Evolutionary conservation across 2,113 vertebrate genomes (phyloP).

Genomic region (Bombycilla garrulus): DNA sequence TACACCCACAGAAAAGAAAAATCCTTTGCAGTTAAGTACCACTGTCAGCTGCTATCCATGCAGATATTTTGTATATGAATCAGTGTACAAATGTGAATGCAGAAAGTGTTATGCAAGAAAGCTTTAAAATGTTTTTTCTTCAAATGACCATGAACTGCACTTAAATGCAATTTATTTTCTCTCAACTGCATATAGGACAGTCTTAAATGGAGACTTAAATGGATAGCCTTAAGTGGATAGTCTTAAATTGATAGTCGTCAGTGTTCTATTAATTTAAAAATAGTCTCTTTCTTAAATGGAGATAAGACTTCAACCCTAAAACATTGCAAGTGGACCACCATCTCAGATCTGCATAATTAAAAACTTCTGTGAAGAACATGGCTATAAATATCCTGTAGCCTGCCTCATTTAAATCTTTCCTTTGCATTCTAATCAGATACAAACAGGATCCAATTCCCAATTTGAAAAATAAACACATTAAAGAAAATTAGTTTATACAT

Average conservation of each 20-base stretch:
- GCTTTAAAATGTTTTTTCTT: background rate
- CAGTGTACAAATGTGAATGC: fast-evolving
- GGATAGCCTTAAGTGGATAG: background rate
- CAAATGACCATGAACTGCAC: background rate
- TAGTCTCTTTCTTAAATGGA: background rate
- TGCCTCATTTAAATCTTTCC: background rate
- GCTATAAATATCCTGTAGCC: background rate
- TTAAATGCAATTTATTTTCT: background rate
- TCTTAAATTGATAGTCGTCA: background rate
- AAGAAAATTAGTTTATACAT: conserved; percentile 46
- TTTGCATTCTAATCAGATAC: conserved; percentile 25
- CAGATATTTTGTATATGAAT: background rate
- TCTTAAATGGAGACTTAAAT: background rate
- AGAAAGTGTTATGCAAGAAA: background rate
- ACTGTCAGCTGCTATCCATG: background rate
- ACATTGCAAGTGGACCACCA: background rate
- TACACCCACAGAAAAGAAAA: background rate
- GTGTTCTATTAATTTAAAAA: background rate
- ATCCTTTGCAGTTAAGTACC: background rate
- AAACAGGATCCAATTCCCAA: conserved; percentile 12
- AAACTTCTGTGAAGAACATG: background rate
- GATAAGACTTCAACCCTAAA: background rate
- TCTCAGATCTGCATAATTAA: background rate
- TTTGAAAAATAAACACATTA: conserved; percentile 59
- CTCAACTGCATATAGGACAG: background rate